Evolutionary conservation across 2,797 vertebrate genomes (phyloP).

Genomic region (Discoglossus pictus): DNA sequence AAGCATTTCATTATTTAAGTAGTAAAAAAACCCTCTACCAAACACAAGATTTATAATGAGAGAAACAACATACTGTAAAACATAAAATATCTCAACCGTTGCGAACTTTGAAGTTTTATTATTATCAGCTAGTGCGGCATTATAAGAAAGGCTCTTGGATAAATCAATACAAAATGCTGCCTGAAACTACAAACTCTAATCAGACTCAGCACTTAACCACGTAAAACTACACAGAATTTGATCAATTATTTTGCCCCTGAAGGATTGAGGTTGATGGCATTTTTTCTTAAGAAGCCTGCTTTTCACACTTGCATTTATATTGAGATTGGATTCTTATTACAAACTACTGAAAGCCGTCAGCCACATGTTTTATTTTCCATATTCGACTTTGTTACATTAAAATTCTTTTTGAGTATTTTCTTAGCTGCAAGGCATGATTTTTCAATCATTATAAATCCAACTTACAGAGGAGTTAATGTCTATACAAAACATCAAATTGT

Average conservation of each 20-base stretch:
- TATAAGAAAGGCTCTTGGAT: background rate
- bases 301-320: background rate
- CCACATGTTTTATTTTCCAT: background rate
- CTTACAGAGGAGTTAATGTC: background rate
- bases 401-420: background rate
- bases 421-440: background rate
- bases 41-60: too few relatives aligned
- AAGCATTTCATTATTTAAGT: too few relatives aligned
- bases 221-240: background rate
- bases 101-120: too few relatives aligned
- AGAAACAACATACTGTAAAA: too few relatives aligned
- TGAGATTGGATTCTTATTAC: constrained; percentile 15
- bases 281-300: too few relatives aligned
- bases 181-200: background rate
- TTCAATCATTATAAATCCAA: background rate
- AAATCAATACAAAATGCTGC: background rate
- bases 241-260: background rate
- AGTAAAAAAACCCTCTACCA: too few relatives aligned
- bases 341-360: background rate
- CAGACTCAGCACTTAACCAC: background rate
- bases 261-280: background rate
- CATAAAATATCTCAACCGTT: too few relatives aligned
- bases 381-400: background rate
- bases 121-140: background rate
- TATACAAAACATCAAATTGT: background rate